A percentile compares a stretch with the other conserved stretches of the same genome.
These are phyloP conservation scores for Punctoribates punctum DNA, from an alignment of 2,888 invertebrate species.

Conservation along the genomic window DNA sequence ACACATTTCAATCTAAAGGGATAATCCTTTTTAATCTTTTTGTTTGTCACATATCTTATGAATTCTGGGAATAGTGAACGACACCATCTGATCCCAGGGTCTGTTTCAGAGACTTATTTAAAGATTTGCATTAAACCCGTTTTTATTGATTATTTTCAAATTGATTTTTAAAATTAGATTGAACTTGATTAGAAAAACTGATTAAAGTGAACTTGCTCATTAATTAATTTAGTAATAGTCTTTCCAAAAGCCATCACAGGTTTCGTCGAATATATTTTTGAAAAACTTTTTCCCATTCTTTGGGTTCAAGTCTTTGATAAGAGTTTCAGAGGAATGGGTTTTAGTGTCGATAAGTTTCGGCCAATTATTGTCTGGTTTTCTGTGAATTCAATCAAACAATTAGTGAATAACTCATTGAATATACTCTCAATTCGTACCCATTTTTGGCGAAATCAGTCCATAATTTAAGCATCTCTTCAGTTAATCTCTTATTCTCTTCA, in stretches of 20 bases:
- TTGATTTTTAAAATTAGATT: no score
- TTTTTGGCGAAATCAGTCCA: conserved; percentile 39
- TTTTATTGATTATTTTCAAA: no score
- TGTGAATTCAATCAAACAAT: not conserved
- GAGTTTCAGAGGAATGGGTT: not conserved
- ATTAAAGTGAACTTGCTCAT: no score
- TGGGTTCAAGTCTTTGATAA: not conserved
- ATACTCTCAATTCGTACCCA: not conserved
- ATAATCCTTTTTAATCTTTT: no score
- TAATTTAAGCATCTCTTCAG: conserved; percentile 13
- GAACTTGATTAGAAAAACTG: no score
- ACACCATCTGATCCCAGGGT: no score
- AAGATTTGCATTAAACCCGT: no score
- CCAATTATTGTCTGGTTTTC: not conserved
- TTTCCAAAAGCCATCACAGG: conserved; percentile 36
- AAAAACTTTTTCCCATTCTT: not conserved
- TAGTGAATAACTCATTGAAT: not conserved
- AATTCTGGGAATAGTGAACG: no score
- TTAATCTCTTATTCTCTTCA: not conserved
- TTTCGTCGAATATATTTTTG: not conserved
- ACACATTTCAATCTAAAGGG: no score
- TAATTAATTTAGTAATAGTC: conserved; percentile 11
- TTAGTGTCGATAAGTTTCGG: not conserved
- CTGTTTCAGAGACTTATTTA: no score
- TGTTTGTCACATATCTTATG: no score